phyloP scores from a whole-genome alignment of 2,113 vertebrate species.

The Ceyx cyanopectus region DNA sequence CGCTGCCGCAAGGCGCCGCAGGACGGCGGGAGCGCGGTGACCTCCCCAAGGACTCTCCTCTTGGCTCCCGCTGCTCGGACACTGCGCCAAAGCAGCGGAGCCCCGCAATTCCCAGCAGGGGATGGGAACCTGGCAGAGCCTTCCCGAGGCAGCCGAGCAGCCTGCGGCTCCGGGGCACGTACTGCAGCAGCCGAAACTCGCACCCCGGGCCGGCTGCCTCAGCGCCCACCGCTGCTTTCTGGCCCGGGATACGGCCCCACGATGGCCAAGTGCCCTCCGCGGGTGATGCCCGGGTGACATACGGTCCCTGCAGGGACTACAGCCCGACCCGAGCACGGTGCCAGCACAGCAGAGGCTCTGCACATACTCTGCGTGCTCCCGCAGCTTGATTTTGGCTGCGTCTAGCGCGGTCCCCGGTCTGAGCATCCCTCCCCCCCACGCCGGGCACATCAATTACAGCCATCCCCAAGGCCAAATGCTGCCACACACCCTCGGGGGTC shows the following conservation, averaged over 20 bases:
- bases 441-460: fast-evolving
- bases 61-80: not conserved
- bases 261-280: not conserved
- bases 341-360: not conserved
- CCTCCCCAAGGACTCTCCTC: conserved; percentile 11
- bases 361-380: fast-evolving
- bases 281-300: no score
- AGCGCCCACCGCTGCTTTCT: not conserved
- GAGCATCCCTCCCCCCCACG: not conserved
- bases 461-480: not conserved
- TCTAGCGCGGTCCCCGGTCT: fast-evolving
- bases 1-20: not conserved
- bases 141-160: fast-evolving
- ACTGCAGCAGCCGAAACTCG: not conserved
- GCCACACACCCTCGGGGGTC: not conserved
- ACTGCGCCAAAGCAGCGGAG: not conserved
- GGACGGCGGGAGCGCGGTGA: not conserved
- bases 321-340: not conserved
- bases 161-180: no score
- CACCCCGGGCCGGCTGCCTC: fast-evolving
- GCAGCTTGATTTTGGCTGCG: not conserved
- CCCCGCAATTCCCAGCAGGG: no score
- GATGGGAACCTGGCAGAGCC: not conserved
- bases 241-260: fast-evolving
- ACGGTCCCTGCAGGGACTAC: not conserved